phyloP scores from a whole-genome alignment of 2,113 vertebrate genomes.

The Hypanus sabinus region DNA sequence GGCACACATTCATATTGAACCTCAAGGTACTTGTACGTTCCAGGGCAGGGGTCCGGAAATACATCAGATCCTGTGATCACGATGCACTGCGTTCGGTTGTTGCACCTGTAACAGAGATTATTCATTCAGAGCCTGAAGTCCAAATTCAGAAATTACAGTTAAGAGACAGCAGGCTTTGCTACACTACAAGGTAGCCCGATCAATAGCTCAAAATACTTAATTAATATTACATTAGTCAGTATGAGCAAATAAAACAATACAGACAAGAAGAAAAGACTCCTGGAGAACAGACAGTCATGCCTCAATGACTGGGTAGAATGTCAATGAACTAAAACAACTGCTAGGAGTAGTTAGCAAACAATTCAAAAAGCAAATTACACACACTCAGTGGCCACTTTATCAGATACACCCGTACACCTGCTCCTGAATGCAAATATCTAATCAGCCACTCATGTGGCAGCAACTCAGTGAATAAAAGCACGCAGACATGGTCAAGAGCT shows the following conservation, averaged over 20 bases:
- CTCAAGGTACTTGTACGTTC: constrained; percentile 98
- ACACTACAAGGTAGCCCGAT: constrained; percentile 44
- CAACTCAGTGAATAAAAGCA: too few relatives aligned
- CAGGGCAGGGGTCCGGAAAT: constrained; percentile 97
- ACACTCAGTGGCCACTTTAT: too few relatives aligned
- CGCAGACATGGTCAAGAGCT: too few relatives aligned
- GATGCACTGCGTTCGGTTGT: constrained; percentile 97
- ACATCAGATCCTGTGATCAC: constrained; percentile 97
- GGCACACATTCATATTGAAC: constrained; percentile 99
- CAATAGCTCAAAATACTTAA: constrained; percentile 43
- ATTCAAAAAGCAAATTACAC: neutral
- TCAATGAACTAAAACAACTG: neutral
- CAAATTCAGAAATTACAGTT: constrained; percentile 44
- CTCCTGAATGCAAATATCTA: too few relatives aligned
- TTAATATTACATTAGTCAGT: constrained; percentile 41
- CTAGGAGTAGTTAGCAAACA: neutral
- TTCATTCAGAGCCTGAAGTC: constrained; percentile 45
- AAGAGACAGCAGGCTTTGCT: constrained; percentile 41
- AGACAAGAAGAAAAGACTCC: constrained; percentile 12
- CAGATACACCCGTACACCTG: too few relatives aligned
- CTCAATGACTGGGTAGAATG: neutral
- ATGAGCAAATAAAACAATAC: constrained; percentile 42
- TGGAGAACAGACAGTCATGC: neutral
- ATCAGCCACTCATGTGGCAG: too few relatives aligned
- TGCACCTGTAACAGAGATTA: constrained; percentile 75